phyloP scores from a whole-genome alignment of 2,113 vertebrate genomes.

The Nanorana parkeri region DNA sequence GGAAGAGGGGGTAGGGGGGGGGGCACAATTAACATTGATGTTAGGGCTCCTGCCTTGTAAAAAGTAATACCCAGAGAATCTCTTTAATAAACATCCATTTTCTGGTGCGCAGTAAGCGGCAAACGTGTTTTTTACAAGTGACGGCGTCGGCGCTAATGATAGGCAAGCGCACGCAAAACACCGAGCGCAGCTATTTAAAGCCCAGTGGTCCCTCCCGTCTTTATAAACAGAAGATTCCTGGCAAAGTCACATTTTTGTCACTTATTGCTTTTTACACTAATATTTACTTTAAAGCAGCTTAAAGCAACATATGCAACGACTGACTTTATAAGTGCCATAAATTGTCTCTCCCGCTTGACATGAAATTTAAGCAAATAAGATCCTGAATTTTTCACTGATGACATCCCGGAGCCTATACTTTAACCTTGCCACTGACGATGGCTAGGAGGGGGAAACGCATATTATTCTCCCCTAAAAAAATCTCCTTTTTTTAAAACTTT shows the following conservation, averaged over 20 bases:
- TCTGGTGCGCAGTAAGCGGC: background rate
- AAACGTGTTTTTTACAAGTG: conserved; percentile 13
- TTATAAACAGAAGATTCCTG: conserved; percentile 27
- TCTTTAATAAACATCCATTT: conserved; percentile 2
- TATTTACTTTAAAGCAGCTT: conserved; percentile 42
- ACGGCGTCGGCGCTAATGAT: background rate
- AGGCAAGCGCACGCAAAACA: conserved; percentile 12
- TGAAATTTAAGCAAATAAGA: conserved; percentile 2
- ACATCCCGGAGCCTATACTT: background rate
- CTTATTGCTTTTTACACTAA: conserved; percentile 37
- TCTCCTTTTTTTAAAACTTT: no score
- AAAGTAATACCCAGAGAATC: no score
- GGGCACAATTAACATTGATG: no score
- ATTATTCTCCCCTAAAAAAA: no score
- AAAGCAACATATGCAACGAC: conserved; percentile 13
- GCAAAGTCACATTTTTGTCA: conserved; percentile 47
- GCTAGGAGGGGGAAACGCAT: no score
- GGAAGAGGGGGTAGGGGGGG: no score
- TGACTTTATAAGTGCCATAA: conserved; percentile 34
- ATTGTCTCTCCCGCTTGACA: background rate
- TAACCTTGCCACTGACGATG: no score
- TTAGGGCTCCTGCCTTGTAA: no score
- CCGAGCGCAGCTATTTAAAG: conserved; percentile 33
- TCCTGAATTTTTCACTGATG: background rate
- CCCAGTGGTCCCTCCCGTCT: background rate